Conservation (phyloP, 2,888 invertebrate species). For the Phlogophora meticulosa region DNA sequence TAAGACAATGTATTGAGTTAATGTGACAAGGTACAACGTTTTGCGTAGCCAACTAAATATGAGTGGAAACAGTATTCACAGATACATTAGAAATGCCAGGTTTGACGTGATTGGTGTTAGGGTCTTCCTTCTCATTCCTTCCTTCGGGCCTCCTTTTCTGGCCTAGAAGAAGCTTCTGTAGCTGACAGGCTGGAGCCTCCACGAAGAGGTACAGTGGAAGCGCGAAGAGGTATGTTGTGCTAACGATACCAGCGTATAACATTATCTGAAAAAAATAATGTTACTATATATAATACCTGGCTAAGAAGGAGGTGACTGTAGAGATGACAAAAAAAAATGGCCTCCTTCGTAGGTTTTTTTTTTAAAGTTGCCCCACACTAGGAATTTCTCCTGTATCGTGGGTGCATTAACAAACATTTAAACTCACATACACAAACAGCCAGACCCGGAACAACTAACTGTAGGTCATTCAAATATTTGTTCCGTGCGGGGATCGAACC, state of each 20-base stretch:
- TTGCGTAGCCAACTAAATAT: conserved; percentile 75
- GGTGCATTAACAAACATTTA: too few species aligned
- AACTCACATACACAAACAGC: too few species aligned
- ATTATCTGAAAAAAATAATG: conserved; percentile 78
- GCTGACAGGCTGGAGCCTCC: conserved; percentile 85
- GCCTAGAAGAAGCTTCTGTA: conserved; percentile 84
- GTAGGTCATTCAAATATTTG: too few species aligned
- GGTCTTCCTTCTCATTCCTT: conserved; percentile 74
- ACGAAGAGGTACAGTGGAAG: conserved; percentile 85
- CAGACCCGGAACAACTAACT: too few species aligned
- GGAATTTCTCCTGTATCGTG: too few species aligned
- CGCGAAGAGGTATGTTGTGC: conserved; percentile 80
- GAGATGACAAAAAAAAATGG: too few species aligned
- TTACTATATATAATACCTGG: not conserved
- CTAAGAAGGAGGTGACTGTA: not conserved
- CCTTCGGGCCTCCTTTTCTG: conserved; percentile 75
- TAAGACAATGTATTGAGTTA: too few species aligned
- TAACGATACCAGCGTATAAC: conserved; percentile 86
- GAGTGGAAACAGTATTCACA: conserved; percentile 87
- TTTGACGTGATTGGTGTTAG: conserved; percentile 79
- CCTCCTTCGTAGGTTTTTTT: too few species aligned
- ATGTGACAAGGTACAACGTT: too few species aligned
- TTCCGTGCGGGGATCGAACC: too few species aligned
- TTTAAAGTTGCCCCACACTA: too few species aligned
- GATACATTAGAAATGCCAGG: conserved; percentile 85